A percentile compares a stretch with the other conserved stretches of the same genome.
Evolutionary conservation across 2,113 vertebrate species (phyloP).

Genomic region (Dromas ardeola): DNA sequence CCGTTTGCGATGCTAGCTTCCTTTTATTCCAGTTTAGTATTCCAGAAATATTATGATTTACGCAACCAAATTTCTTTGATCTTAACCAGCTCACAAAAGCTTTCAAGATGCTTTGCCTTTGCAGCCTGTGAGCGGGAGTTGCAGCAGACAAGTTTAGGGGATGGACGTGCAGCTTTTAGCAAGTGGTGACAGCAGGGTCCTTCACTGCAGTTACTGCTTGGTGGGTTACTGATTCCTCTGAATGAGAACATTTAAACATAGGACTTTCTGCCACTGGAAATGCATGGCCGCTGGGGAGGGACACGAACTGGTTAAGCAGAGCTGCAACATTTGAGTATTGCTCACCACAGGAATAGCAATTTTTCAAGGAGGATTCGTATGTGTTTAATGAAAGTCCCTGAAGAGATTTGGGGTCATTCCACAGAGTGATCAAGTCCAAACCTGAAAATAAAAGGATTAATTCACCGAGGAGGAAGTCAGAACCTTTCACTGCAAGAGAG

Average conservation of each 20-base stretch:
- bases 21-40: not conserved
- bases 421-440: not conserved
- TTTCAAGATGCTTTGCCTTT: not conserved
- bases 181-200: not conserved
- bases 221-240: not conserved
- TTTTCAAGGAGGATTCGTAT: not conserved
- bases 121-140: not conserved
- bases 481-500: not conserved
- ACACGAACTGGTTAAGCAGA: not conserved
- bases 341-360: not conserved
- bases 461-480: not conserved
- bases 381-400: not conserved
- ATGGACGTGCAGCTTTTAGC: not conserved
- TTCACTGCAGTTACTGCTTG: not conserved
- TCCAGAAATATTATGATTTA: not conserved
- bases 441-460: not conserved
- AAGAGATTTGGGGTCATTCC: not conserved
- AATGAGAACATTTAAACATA: not conserved
- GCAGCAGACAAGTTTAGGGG: not conserved
- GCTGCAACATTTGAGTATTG: not conserved
- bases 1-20: not conserved
- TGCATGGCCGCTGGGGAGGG: not conserved
- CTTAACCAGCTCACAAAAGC: conserved; percentile 20
- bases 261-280: not conserved
- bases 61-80: conserved; percentile 26